Percentiles rank a stretch among this genome's conserved stretches.
These are phyloP conservation scores for Raja brachyura DNA, from an alignment of 2,113 vertebrate genomes.

Conservation along the genomic window DNA sequence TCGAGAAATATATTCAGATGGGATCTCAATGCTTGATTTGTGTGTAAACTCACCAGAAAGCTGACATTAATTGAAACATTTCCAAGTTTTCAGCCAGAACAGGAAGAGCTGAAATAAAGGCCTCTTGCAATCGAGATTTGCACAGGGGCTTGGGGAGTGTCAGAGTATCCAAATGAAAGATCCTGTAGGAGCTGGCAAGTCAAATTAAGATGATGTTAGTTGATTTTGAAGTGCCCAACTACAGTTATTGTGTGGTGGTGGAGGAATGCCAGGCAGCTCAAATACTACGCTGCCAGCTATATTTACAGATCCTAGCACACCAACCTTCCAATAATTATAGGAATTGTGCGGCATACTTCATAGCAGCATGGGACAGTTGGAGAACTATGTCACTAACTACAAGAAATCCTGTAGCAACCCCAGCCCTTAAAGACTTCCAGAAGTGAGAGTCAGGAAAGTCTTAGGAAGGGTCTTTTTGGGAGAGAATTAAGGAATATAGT, in stretches of 20 bases:
- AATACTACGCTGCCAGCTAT: too few species aligned
- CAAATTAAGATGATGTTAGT: neutral
- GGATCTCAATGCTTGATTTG: neutral
- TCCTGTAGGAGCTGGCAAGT: neutral
- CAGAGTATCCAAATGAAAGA: neutral
- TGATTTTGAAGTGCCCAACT: conserved; percentile 8
- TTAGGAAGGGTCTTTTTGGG: too few species aligned
- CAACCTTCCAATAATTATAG: neutral
- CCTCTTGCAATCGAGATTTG: neutral
- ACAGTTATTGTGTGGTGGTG: neutral
- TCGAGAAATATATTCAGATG: neutral
- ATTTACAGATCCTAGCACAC: neutral
- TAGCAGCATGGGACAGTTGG: neutral
- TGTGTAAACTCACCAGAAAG: neutral
- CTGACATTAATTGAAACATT: conserved; percentile 5
- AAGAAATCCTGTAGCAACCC: neutral
- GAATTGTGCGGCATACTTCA: neutral
- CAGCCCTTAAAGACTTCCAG: neutral
- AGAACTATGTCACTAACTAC: neutral
- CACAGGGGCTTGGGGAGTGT: neutral
- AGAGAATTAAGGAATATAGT: too few species aligned
- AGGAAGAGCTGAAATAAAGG: conserved; percentile 11
- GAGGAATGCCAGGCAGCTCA: neutral
- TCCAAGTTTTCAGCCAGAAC: neutral
- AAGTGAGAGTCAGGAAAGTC: too few species aligned